Base-by-base conservation (phyloP, 1,140 invertebrate species). In the Cheumatopsyche charites region DNA sequence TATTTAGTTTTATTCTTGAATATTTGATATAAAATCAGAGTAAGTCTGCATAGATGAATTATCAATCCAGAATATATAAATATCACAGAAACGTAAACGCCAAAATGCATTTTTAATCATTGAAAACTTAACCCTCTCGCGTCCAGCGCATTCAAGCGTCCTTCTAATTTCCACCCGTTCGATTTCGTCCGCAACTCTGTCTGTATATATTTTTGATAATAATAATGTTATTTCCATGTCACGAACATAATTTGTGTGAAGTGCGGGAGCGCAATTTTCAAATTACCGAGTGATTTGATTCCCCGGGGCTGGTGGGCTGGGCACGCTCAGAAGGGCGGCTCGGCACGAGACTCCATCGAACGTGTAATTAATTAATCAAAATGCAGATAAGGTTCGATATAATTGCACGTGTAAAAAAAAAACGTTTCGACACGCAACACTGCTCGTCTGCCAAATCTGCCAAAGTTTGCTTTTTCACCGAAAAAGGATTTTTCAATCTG, bases 311-410 rank as follows among this genome's bases (percentile, higher is more conserved):
- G 68, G 69, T 65, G 52, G 42, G 21, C 41, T 55, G 62, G 42
- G 21, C 42, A 25, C 9, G 58, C 70, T 25, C 74, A 47, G 17
- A 70, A 70, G 74, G 71, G 70, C 67, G 71, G 63, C 70, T 41
- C 68, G 66, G 63, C 67, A 72, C 74, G 74, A 70, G 74, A 72
- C 70, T 69, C 63, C 47, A 68, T 75, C 67, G 74, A 75, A 75
- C 52, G 62, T 72, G 74, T 75, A 75, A 75, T 75, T 75, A 75
- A 75, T 75, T 75, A 75, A 75, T 75, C 74, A 75, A 75, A 75
- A 75, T 75, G 65, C 45, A 62, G 67, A 70, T 75, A 70, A 72
- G 43, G 47, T 52, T 67, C 13, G 52, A 23, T 74, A 36, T 36
- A 70, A 74, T 74, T 74, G 63, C 63, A 66, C 42, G 42, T 66